Conservation (phyloP, 2,888 invertebrate genomes). For the Synergus japonicus region DNA sequence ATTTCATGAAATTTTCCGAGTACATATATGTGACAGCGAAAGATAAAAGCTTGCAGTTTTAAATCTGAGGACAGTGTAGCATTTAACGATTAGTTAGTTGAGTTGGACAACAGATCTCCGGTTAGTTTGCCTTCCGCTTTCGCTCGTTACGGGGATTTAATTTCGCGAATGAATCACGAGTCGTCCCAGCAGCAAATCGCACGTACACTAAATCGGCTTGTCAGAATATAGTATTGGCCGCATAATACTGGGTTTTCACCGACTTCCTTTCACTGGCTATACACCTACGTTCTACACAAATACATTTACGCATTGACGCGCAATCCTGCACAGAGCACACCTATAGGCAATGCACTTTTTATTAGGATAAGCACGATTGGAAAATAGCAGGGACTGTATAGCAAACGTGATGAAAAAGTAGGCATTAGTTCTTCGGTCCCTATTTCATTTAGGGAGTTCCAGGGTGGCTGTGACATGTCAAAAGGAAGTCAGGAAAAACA, state of each 20-base stretch:
- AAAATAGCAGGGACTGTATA: not conserved
- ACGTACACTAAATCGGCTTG: slow-evolving; percentile 20
- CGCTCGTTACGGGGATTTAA: slow-evolving; percentile 36
- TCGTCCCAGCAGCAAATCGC: slow-evolving; percentile 20
- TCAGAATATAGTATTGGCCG: slow-evolving; percentile 12
- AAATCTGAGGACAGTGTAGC: too few relatives aligned
- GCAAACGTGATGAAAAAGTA: not conserved
- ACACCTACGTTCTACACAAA: slow-evolving; percentile 46
- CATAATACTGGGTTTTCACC: slow-evolving; percentile 50
- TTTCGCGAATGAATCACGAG: slow-evolving; percentile 45
- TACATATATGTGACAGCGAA: too few relatives aligned
- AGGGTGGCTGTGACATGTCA: too few relatives aligned
- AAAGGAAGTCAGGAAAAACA: too few relatives aligned
- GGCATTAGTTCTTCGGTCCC: not conserved
- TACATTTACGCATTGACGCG: slow-evolving; percentile 41
- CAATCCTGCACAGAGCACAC: slow-evolving; percentile 7
- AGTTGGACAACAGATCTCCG: not conserved
- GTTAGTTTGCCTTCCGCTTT: slow-evolving; percentile 37
- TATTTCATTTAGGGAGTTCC: not conserved
- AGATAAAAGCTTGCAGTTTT: not conserved
- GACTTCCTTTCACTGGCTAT: slow-evolving; percentile 58
- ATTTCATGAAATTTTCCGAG: too few relatives aligned
- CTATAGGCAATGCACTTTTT: not conserved
- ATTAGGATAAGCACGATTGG: not conserved
- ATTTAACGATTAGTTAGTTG: slow-evolving; percentile 8